These are phyloP conservation scores for Sapayoa aenigma DNA, from an alignment of 2,113 vertebrate species.

Conservation along the genomic window DNA sequence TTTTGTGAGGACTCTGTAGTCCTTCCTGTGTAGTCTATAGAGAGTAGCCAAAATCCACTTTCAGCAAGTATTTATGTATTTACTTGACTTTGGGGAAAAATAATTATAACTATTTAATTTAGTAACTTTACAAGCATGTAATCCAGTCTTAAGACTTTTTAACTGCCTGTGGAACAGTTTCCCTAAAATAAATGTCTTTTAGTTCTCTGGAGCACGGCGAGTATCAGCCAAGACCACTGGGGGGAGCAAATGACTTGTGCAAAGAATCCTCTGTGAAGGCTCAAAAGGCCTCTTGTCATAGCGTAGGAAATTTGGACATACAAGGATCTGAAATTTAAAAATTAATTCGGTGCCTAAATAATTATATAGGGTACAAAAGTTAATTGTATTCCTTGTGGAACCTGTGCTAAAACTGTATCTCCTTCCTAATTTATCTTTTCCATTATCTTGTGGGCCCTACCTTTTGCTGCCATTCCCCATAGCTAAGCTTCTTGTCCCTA, in stretches of 20 bases:
- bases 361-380: neutral
- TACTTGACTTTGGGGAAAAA: neutral
- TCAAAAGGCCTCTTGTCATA: fast-evolving
- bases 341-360: neutral
- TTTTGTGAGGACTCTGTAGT: neutral
- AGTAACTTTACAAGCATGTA: neutral
- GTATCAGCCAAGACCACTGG: neutral
- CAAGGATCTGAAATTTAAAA: neutral
- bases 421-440: neutral
- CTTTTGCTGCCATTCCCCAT: neutral
- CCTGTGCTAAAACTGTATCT: neutral
- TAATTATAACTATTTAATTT: neutral
- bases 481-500: neutral
- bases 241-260: neutral
- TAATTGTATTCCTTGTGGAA: neutral
- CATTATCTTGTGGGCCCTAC: too few species aligned
- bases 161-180: neutral
- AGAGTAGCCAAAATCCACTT: neutral
- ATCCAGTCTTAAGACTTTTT: neutral
- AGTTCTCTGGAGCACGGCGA: neutral
- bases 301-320: neutral
- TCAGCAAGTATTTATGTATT: neutral
- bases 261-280: neutral
- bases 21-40: neutral
- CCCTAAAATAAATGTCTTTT: neutral